A percentile compares a stretch with the other conserved stretches of the same genome.
These are phyloP conservation scores for Tetropium fuscum DNA, from an alignment of 2,888 invertebrate species.

Conservation along the genomic window DNA sequence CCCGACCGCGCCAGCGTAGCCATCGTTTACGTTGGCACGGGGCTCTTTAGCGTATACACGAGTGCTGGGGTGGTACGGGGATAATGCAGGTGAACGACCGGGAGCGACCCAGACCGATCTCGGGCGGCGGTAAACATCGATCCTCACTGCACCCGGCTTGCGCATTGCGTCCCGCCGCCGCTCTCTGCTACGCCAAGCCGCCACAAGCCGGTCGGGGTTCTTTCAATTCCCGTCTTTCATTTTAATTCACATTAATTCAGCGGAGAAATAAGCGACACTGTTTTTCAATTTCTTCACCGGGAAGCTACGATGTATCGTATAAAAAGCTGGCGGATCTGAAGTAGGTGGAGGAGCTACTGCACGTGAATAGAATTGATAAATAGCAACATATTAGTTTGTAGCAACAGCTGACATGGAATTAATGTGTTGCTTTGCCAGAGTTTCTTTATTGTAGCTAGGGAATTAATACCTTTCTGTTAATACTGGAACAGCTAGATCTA, in stretches of 20 bases:
- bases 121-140: slow-evolving; percentile 61
- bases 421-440: no score
- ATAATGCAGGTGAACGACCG: slow-evolving; percentile 63
- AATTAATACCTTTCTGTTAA: no score
- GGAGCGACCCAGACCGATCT: slow-evolving; percentile 64
- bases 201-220: slow-evolving; percentile 23
- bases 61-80: slow-evolving; percentile 49
- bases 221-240: slow-evolving; percentile 41
- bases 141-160: slow-evolving; percentile 61
- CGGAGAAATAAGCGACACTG: slow-evolving; percentile 36
- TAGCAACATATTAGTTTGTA: no score
- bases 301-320: not conserved
- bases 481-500: no score
- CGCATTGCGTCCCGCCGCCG: slow-evolving; percentile 52
- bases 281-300: slow-evolving; percentile 19
- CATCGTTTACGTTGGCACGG: slow-evolving; percentile 33
- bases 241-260: slow-evolving; percentile 47
- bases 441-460: no score
- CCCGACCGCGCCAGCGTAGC: slow-evolving; percentile 30
- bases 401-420: no score
- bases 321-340: no score
- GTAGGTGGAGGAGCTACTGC: no score
- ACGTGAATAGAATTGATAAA: no score
- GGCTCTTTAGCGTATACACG: slow-evolving; percentile 45
- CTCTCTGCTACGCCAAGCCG: slow-evolving; percentile 20